Evolutionary conservation across 2,797 vertebrate species (phyloP).

Genomic region (Cynopterus sphinx): DNA sequence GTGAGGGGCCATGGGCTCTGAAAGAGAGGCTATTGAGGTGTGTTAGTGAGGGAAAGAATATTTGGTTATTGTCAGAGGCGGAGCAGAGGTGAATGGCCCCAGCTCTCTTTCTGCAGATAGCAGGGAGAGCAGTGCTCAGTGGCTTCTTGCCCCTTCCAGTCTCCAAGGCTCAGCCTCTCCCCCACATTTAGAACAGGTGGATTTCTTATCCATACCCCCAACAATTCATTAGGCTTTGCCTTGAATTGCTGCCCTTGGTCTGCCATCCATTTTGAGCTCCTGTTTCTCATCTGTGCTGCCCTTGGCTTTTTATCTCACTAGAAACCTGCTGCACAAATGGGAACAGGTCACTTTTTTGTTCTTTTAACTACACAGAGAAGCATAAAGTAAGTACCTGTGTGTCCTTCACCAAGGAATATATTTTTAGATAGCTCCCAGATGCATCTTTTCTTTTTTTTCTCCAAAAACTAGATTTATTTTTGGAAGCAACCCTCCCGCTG

Average conservation of each 20-base stretch:
- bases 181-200: neutral
- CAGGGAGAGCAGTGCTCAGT: neutral
- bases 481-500: slow-evolving; percentile 53
- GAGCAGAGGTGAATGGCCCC: neutral
- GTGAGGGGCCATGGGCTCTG: neutral
- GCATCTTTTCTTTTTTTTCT: slow-evolving; percentile 36
- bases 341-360: neutral
- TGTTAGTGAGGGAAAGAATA: neutral
- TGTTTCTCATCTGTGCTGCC: neutral
- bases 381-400: slow-evolving; percentile 42
- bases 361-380: slow-evolving; percentile 61
- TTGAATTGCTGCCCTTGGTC: neutral
- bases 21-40: neutral
- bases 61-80: neutral
- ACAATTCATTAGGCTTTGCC: neutral
- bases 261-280: neutral
- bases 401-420: slow-evolving; percentile 49
- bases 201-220: neutral
- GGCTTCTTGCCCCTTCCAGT: neutral
- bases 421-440: slow-evolving; percentile 75
- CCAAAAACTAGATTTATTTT: slow-evolving; percentile 61
- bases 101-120: neutral
- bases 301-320: neutral
- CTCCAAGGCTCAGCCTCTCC: neutral
- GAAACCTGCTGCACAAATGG: slow-evolving; percentile 31